phyloP scores from a whole-genome alignment of 2,888 invertebrate genomes.

The Selenia dentaria region DNA sequence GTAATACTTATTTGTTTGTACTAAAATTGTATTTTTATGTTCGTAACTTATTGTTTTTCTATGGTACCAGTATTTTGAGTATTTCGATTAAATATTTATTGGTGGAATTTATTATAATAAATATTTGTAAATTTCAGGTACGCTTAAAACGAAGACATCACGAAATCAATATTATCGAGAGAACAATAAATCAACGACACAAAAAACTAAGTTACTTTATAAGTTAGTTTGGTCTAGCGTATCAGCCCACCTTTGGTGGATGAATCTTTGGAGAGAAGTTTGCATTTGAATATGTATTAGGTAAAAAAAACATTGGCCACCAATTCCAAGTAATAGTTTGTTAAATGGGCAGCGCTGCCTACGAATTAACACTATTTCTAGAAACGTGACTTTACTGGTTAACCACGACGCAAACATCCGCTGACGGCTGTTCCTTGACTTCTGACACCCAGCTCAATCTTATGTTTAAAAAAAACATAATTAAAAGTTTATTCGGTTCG shows the following conservation, averaged over 20 bases:
- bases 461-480: too few species aligned
- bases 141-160: conserved; percentile 66
- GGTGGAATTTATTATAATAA: not conserved
- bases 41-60: conserved; percentile 37
- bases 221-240: conserved; percentile 54
- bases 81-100: not conserved
- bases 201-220: conserved; percentile 59
- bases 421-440: too few species aligned
- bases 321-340: too few species aligned
- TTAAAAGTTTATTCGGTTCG: too few species aligned
- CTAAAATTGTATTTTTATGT: conserved; percentile 31
- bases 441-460: too few species aligned
- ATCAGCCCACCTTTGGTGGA: conserved; percentile 57
- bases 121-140: conserved; percentile 55
- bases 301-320: too few species aligned
- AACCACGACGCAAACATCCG: too few species aligned
- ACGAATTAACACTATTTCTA: too few species aligned
- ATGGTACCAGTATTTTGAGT: conserved; percentile 62
- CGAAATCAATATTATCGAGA: conserved; percentile 44
- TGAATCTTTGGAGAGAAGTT: conserved; percentile 28
- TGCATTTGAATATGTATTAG: conserved; percentile 17
- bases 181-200: conserved; percentile 58
- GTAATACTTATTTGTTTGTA: conserved; percentile 18
- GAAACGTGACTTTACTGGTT: too few species aligned
- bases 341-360: too few species aligned